Evolutionary conservation across 2,113 vertebrate genomes (phyloP).

Genomic region (Spea multiplicata): DNA sequence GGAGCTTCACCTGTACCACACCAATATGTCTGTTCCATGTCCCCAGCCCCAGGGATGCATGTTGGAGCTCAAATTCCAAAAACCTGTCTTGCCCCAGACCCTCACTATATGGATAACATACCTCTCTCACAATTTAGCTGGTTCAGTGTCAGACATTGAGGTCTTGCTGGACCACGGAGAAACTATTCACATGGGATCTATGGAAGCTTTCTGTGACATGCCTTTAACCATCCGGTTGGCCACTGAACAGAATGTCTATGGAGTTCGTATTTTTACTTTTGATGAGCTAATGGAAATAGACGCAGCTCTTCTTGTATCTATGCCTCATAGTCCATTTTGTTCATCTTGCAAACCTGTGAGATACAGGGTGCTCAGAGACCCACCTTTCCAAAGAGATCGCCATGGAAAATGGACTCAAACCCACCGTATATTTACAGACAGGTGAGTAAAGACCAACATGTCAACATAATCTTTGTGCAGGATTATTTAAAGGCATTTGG

Average conservation of each 20-base stretch:
- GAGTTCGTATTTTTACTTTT: slow-evolving; percentile 85
- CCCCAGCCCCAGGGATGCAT: slow-evolving; percentile 82
- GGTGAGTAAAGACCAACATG: slow-evolving; percentile 62
- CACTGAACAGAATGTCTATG: slow-evolving; percentile 68
- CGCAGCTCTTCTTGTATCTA: slow-evolving; percentile 81
- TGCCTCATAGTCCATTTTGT: slow-evolving; percentile 73
- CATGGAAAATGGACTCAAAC: slow-evolving; percentile 53
- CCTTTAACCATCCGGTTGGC: slow-evolving; percentile 83
- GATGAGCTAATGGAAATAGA: slow-evolving; percentile 95
- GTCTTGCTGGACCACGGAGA: slow-evolving; percentile 75
- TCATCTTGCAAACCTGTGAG: slow-evolving; percentile 73
- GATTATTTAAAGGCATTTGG: no score
- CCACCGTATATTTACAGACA: slow-evolving; percentile 75
- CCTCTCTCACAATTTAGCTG: slow-evolving; percentile 72
- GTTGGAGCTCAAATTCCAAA: slow-evolving; percentile 80
- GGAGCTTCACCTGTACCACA: slow-evolving; percentile 86
- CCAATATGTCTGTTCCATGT: slow-evolving; percentile 88
- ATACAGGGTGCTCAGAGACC: slow-evolving; percentile 77
- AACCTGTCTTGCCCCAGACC: slow-evolving; percentile 73
- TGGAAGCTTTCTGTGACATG: slow-evolving; percentile 84
- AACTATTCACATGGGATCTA: slow-evolving; percentile 76
- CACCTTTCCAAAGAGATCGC: slow-evolving; percentile 68
- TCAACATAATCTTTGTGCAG: no score
- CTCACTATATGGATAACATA: slow-evolving; percentile 92
- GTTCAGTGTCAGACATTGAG: slow-evolving; percentile 74